Conservation (phyloP, 2,888 invertebrate genomes). For the Cinara cedri region DNA sequence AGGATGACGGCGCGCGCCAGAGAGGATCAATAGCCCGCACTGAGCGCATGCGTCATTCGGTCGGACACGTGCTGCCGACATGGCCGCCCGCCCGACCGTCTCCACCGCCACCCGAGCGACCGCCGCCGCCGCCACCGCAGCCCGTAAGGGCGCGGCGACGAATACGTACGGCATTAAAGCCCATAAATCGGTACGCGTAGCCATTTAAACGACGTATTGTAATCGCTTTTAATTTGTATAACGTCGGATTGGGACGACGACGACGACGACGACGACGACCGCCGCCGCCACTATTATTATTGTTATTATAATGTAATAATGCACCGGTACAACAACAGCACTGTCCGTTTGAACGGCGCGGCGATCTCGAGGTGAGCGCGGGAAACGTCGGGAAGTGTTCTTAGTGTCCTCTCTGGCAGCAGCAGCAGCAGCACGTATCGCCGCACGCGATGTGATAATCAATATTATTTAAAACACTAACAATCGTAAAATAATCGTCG, state of each 20-base stretch:
- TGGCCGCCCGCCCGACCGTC: not conserved
- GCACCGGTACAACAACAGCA: too few species aligned
- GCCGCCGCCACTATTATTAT: too few species aligned
- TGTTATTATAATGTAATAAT: too few species aligned
- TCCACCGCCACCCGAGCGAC: not conserved
- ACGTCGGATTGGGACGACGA: not conserved
- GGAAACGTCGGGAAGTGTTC: too few species aligned
- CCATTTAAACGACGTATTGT: conserved; percentile 39
- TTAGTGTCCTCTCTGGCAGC: too few species aligned
- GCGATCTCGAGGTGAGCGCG: too few species aligned
- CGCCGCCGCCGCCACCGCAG: not conserved
- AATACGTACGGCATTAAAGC: conserved; percentile 30
- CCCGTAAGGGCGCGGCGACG: conserved; percentile 43
- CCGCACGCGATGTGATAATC: too few species aligned
- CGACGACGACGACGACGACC: not conserved
- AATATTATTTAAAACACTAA: not conserved
- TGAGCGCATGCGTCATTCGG: conserved; percentile 56
- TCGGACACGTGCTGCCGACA: conserved; percentile 55
- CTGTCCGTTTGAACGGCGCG: too few species aligned
- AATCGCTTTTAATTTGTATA: conserved; percentile 39
- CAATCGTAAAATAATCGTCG: not conserved
- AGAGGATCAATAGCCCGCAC: conserved; percentile 55
- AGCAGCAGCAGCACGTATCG: too few species aligned
- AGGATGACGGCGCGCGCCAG: conserved; percentile 41
- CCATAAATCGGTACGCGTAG: conserved; percentile 33